Percentiles rank a stretch among this genome's conserved stretches.
phyloP scores from a whole-genome alignment of 2,888 invertebrate species.

The Adelognathus sp. region DNA sequence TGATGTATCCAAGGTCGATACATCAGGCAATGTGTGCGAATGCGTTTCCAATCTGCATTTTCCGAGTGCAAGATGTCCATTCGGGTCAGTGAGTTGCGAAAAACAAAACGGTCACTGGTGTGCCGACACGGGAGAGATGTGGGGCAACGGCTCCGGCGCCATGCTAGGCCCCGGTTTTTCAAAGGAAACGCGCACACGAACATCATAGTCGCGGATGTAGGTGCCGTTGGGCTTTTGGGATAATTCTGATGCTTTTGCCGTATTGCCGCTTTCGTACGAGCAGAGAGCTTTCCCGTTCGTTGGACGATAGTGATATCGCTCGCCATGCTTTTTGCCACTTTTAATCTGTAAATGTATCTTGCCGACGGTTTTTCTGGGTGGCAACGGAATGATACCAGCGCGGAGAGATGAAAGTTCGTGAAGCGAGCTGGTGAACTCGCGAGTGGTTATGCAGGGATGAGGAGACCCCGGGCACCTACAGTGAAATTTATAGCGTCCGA shows the following conservation, averaged over 20 bases:
- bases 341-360: slow-evolving; percentile 75
- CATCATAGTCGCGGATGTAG: slow-evolving; percentile 19
- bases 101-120: slow-evolving; percentile 12
- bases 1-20: background rate
- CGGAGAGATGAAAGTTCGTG: slow-evolving; percentile 33
- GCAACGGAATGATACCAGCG: slow-evolving; percentile 18
- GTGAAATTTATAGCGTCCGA: slow-evolving; percentile 45
- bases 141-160: background rate
- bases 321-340: slow-evolving; percentile 71
- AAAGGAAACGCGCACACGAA: slow-evolving; percentile 10
- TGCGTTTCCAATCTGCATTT: background rate
- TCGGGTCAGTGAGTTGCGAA: slow-evolving; percentile 27
- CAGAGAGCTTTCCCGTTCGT: slow-evolving; percentile 30
- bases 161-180: slow-evolving; percentile 8
- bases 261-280: background rate
- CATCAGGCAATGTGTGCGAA: background rate
- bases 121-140: background rate
- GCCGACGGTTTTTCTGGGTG: slow-evolving; percentile 15
- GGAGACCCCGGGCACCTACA: slow-evolving; percentile 24
- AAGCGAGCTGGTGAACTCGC: slow-evolving; percentile 42
- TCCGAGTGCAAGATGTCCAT: slow-evolving; percentile 2
- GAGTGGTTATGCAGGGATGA: slow-evolving; percentile 15
- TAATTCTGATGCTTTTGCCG: slow-evolving; percentile 1
- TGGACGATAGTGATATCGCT: slow-evolving; percentile 56
- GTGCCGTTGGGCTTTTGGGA: slow-evolving; percentile 2